phyloP scores from a whole-genome alignment of 23 tunicate species.

The Halocynthia aurantium region DNA sequence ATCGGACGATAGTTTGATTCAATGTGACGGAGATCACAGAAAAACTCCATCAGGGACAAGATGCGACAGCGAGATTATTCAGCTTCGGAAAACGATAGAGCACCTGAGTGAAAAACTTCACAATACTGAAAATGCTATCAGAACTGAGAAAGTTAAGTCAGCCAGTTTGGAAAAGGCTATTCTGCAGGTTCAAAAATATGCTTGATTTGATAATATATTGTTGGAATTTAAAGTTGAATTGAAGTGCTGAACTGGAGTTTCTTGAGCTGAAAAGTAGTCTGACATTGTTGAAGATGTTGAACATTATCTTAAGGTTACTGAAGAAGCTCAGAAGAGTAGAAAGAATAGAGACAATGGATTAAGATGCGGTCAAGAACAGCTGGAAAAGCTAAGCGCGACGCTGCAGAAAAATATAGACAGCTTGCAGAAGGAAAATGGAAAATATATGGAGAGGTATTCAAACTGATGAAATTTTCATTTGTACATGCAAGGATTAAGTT shows the following conservation, averaged over 20 bases:
- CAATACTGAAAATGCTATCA: neutral
- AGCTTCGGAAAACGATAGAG: no score
- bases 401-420: neutral
- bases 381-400: neutral
- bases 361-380: neutral
- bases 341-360: neutral
- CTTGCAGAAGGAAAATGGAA: constrained; percentile 1
- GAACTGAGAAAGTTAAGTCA: neutral
- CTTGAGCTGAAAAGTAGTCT: no score
- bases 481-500: no score
- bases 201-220: no score
- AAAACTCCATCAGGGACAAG: neutral
- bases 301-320: no score
- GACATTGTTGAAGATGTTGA: no score
- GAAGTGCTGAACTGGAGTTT: no score
- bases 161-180: neutral
- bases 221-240: no score
- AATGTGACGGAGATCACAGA: neutral
- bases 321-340: no score
- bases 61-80: neutral
- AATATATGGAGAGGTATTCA: neutral
- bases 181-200: neutral
- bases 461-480: neutral
- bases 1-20: neutral
- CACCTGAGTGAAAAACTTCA: no score